Evolutionary conservation across 1,140 invertebrate genomes (phyloP), one percentile per base, ranked within the genome.

Genomic region (Leptopilina boulardi): DNA sequence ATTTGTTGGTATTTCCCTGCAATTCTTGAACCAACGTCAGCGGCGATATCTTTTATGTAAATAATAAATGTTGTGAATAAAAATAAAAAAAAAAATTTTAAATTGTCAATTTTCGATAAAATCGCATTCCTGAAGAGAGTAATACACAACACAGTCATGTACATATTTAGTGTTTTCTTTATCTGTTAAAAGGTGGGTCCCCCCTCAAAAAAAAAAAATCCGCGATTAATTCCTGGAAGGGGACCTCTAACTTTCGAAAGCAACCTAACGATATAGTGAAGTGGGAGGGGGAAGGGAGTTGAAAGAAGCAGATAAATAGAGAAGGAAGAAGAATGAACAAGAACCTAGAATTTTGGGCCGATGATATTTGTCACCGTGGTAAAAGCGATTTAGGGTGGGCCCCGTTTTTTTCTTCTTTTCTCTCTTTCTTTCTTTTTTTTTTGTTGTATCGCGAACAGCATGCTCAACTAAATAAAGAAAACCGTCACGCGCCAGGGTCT

Each of bases 121-220:
- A n/a, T n/a, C n/a, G n/a, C n/a, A n/a, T n/a, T n/a, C n/a, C n/a
- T n/a, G n/a, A n/a, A n/a, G n/a, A n/a, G n/a, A n/a, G n/a, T n/a
- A n/a, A n/a, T n/a, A n/a, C n/a, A n/a, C n/a, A n/a, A n/a, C n/a
- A n/a, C n/a, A n/a, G n/a, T n/a, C n/a, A n/a, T n/a, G n/a, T n/a
- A n/a, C n/a, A n/a, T 34, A 6, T 34, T 70, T 44, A 11, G 10
- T 44, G 78, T 80, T 80, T 83, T 75, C 82, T 85, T 84, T 82
- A 83, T 84, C 83, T 83, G 77, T 80, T 77, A 75, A 71, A 73
- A 21, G 10, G 75, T 74, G 72, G 80, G 81, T 80, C 81, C 81
- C 82, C 82, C n/a, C n/a, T n/a, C n/a, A n/a, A n/a, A n/a, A n/a
- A n/a, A n/a, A 81, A 81, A 85, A 86, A 83, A 77, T 77, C 75